These are phyloP conservation scores for Phylloscopus whistleri DNA, from an alignment of 2,113 vertebrate genomes.

Conservation along the genomic window DNA sequence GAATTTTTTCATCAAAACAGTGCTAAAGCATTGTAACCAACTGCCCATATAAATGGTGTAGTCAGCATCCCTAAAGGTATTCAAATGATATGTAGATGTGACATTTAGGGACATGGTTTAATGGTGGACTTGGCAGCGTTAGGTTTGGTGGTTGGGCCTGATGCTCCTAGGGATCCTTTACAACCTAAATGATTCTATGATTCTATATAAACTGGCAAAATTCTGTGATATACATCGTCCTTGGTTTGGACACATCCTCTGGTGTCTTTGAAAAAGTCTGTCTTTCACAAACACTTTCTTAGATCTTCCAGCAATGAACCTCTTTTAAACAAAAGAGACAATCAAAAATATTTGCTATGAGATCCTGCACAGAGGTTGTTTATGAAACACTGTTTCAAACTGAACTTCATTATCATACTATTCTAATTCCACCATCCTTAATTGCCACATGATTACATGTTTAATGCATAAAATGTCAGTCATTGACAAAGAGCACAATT, in stretches of 20 bases:
- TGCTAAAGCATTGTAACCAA: not conserved
- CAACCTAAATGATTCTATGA: not conserved
- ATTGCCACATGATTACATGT: slow-evolving; percentile 48
- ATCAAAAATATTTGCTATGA: not conserved
- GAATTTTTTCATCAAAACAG: rapidly evolving
- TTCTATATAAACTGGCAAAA: not conserved
- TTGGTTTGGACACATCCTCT: not conserved
- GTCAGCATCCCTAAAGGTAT: not conserved
- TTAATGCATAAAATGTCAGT: slow-evolving; percentile 47
- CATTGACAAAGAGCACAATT: not conserved
- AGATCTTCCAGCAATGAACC: not conserved
- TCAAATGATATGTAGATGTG: not conserved
- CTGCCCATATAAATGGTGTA: not conserved
- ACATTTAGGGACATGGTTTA: not conserved
- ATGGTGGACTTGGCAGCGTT: not conserved
- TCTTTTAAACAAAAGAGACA: not conserved
- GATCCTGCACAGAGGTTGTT: not conserved
- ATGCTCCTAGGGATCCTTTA: not conserved
- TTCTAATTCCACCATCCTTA: slow-evolving; percentile 2
- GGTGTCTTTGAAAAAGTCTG: not conserved
- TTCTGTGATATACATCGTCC: not conserved
- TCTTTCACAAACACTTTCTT: not conserved
- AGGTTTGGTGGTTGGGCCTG: not conserved
- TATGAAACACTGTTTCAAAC: not conserved
- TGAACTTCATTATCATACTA: slow-evolving; percentile 35